Evolutionary conservation across 2,888 invertebrate genomes (phyloP).

Genomic region (Teleogryllus oceanicus): DNA sequence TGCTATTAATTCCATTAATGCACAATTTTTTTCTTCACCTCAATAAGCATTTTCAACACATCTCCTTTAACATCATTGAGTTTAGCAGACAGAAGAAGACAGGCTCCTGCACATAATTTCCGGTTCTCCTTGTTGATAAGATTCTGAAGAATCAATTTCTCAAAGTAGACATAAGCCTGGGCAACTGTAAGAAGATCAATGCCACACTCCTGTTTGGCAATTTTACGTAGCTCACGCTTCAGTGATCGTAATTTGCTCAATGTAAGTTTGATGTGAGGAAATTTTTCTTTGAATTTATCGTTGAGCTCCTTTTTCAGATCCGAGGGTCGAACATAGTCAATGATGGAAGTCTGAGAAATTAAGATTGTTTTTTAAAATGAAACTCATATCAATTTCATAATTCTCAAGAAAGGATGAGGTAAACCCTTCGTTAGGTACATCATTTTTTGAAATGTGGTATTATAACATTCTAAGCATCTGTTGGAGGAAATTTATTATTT

Average conservation of each 20-base stretch:
- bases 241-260: constrained; percentile 94
- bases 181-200: constrained; percentile 88
- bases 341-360: constrained; percentile 74
- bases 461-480: too few species aligned
- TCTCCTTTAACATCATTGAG: constrained; percentile 95
- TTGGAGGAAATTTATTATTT: too few species aligned
- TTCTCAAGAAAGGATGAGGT: not conserved
- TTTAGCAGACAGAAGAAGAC: constrained; percentile 90
- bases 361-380: constrained; percentile 25
- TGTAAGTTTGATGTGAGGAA: constrained; percentile 90
- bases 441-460: too few species aligned
- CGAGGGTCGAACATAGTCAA: constrained; percentile 92
- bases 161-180: constrained; percentile 97
- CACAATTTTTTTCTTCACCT: constrained; percentile 56
- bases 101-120: constrained; percentile 93
- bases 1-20: too few species aligned
- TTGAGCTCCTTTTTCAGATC: constrained; percentile 95
- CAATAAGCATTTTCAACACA: constrained; percentile 77
- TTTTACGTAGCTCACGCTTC: constrained; percentile 92
- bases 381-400: not conserved
- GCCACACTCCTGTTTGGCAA: constrained; percentile 73
- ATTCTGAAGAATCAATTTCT: constrained; percentile 87
- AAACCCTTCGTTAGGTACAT: not conserved
- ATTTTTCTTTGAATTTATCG: constrained; percentile 92
- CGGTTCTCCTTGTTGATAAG: constrained; percentile 93